These are phyloP conservation scores for Vultur gryphus DNA, from an alignment of 2,797 vertebrate species.

Conservation along the genomic window DNA sequence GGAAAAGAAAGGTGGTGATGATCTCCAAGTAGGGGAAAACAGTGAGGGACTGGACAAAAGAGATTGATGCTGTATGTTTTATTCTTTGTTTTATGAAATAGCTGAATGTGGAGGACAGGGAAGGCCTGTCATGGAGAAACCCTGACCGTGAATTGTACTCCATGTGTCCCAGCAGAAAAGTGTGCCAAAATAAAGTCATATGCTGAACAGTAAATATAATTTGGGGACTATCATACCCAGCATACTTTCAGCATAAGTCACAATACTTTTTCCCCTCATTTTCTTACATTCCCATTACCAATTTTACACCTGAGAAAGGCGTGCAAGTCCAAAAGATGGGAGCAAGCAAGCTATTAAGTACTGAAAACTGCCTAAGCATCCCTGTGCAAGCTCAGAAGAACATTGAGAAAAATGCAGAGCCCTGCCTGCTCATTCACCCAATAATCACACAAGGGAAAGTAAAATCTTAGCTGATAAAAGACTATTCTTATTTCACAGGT, in stretches of 20 bases:
- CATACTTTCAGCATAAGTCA: neutral
- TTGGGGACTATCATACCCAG: neutral
- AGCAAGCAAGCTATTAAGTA: neutral
- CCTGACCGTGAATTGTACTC: neutral
- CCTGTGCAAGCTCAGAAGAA: neutral
- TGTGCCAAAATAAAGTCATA: slow-evolving; percentile 42
- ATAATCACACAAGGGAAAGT: neutral
- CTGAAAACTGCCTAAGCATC: neutral
- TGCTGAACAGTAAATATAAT: neutral
- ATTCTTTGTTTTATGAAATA: neutral
- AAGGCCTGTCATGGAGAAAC: neutral
- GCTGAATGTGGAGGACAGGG: neutral
- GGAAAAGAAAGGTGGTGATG: neutral
- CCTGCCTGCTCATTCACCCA: neutral
- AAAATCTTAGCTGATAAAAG: neutral
- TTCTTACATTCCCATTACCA: neutral
- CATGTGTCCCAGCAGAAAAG: neutral
- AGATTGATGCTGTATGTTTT: neutral
- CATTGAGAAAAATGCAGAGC: fast-evolving
- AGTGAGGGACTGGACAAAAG: neutral
- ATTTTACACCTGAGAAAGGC: neutral
- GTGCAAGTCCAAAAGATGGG: neutral
- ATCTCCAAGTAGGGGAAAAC: neutral
- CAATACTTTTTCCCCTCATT: neutral
- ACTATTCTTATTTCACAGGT: neutral